These are phyloP conservation scores for Seira sanloemensis DNA, from an alignment of 2,888 invertebrate genomes.

Conservation along the genomic window DNA sequence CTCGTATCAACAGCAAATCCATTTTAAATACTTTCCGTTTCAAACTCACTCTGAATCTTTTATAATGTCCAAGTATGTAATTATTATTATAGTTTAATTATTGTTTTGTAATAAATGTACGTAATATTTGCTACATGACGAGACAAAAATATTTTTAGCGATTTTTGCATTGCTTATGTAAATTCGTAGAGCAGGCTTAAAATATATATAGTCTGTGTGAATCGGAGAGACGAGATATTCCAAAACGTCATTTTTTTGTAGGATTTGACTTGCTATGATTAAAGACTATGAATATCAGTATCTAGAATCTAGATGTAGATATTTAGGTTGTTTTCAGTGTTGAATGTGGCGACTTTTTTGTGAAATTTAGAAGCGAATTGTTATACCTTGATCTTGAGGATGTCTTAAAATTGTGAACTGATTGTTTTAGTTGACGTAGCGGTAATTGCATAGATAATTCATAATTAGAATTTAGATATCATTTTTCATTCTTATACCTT, in stretches of 20 bases:
- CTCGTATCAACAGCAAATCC: neutral
- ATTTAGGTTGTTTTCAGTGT: no score
- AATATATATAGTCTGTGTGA: neutral
- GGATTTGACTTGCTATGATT: no score
- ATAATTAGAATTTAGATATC: no score
- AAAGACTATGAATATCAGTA: no score
- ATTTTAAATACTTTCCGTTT: neutral
- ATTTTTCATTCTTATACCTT: no score
- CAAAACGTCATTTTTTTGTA: neutral
- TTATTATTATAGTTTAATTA: no score
- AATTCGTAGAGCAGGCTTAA: neutral
- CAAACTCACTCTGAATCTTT: no score
- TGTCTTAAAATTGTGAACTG: neutral
- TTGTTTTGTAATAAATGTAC: no score
- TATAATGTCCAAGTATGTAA: no score
- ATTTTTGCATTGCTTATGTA: neutral
- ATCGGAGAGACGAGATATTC: neutral
- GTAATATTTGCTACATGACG: no score
- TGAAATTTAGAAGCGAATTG: neutral
- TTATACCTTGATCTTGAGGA: neutral
- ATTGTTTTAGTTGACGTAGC: neutral
- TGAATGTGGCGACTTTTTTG: neutral
- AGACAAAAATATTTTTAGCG: neutral
- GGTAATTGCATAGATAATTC: neutral
- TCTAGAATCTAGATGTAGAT: no score